These are phyloP conservation scores for Pongo abelii DNA, from an alignment of 2,113 vertebrate species.

Conservation along the genomic window DNA sequence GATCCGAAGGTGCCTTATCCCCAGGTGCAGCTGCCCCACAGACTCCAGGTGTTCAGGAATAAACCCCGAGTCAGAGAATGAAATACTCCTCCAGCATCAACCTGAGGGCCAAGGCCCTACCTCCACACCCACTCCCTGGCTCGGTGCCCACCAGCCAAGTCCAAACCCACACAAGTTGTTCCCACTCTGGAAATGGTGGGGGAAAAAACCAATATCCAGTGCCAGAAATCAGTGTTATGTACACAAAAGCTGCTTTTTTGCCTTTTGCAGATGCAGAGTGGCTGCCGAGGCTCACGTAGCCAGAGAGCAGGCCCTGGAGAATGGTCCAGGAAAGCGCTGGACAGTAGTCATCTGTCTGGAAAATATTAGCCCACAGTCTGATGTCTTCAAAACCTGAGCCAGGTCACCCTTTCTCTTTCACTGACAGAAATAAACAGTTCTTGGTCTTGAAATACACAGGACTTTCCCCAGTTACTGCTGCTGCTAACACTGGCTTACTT, in stretches of 20 bases:
- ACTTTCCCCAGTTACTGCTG: conserved; percentile 35
- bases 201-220: background rate
- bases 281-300: background rate
- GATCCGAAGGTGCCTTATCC: background rate
- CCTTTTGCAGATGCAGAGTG: background rate
- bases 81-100: background rate
- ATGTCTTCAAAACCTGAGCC: background rate
- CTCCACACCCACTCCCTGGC: background rate
- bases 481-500: background rate
- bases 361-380: conserved; percentile 48
- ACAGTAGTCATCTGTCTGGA: conserved; percentile 56
- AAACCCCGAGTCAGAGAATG: background rate
- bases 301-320: background rate
- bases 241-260: background rate
- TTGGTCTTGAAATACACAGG: conserved; percentile 39
- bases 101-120: background rate
- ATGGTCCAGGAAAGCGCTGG: background rate
- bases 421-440: conserved; percentile 51
- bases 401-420: conserved; percentile 53
- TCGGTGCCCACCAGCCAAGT: background rate
- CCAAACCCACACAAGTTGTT: background rate
- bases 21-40: background rate
- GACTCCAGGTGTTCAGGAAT: background rate
- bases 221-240: background rate
- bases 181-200: background rate